Conservation (phyloP, 23 tunicate species). For the Aplidium turbinatum region DNA sequence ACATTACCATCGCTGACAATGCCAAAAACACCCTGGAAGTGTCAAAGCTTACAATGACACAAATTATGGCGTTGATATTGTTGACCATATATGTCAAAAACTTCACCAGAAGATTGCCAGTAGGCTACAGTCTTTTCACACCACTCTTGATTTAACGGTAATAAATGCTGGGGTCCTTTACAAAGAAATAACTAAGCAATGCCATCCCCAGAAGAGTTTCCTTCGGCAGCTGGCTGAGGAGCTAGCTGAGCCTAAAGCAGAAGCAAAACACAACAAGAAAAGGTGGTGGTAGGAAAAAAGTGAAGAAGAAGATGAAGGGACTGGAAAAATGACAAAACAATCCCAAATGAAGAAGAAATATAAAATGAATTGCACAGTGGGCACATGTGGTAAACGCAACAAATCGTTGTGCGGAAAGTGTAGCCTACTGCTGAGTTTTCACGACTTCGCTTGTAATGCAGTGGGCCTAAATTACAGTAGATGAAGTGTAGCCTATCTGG, state of each 20-base stretch:
- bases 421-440: conserved; percentile 10
- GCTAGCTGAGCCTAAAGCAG: conserved; percentile 11
- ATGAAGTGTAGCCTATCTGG: no score
- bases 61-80: conserved; percentile 25
- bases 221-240: conserved; percentile 22
- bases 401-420: conserved; percentile 25
- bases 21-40: conserved; percentile 32
- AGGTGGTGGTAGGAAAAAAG: neutral
- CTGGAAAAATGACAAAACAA: conserved; percentile 12
- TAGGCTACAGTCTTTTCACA: conserved; percentile 15
- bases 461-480: no score
- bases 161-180: conserved; percentile 23
- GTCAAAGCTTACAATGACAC: conserved; percentile 30
- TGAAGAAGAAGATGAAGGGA: conserved; percentile 16
- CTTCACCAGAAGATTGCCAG: conserved; percentile 21
- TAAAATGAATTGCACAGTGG: conserved; percentile 3
- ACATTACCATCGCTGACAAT: conserved; percentile 17
- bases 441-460: conserved; percentile 4
- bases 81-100: conserved; percentile 5
- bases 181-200: conserved; percentile 7
- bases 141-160: neutral
- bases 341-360: conserved; percentile 17
- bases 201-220: conserved; percentile 3
- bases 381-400: conserved; percentile 14
- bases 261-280: conserved; percentile 15